A percentile compares a stretch with the other conserved stretches of the same genome.
phyloP scores from a whole-genome alignment of 1,140 invertebrate species.

The Atopsyche davidsoni region DNA sequence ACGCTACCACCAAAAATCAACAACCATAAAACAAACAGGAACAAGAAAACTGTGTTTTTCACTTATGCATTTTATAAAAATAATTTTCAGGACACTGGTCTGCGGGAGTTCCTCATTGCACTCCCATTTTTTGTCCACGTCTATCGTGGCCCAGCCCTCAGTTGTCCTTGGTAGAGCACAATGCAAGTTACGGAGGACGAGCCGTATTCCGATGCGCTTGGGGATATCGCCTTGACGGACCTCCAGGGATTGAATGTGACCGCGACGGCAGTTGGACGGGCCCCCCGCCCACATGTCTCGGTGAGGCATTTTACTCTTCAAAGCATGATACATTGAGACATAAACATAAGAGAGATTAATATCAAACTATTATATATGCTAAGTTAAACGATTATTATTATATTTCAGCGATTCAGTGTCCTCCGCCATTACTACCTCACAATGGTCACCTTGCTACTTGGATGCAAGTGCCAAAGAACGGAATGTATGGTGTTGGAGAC shows the following conservation, averaged over 20 bases:
- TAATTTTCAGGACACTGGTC: conserved; percentile 67
- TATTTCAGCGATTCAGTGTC: conserved; percentile 73
- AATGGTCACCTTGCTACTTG: conserved; percentile 62
- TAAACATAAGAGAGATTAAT: not conserved
- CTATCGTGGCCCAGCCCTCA: conserved; percentile 51
- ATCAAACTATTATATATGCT: too few species aligned
- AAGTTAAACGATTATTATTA: too few species aligned
- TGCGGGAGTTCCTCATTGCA: conserved; percentile 60
- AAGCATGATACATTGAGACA: not conserved
- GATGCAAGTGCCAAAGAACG: conserved; percentile 43
- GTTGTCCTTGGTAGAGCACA: conserved; percentile 49
- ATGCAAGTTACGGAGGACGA: conserved; percentile 54
- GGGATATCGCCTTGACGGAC: conserved; percentile 69
- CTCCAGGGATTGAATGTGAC: conserved; percentile 68
- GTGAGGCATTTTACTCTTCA: conserved; percentile 38
- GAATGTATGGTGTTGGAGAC: conserved; percentile 66
- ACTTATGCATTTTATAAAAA: not conserved
- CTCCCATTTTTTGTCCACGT: conserved; percentile 65
- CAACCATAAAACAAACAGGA: too few species aligned
- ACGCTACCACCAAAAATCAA: too few species aligned
- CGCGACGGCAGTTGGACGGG: conserved; percentile 73
- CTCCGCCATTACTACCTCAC: conserved; percentile 62
- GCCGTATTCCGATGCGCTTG: conserved; percentile 76
- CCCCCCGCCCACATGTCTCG: conserved; percentile 63
- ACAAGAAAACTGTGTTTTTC: not conserved